These are phyloP conservation scores for Oncorhynchus clarkii DNA, from an alignment of 2,113 vertebrate genomes.

Conservation along the genomic window DNA sequence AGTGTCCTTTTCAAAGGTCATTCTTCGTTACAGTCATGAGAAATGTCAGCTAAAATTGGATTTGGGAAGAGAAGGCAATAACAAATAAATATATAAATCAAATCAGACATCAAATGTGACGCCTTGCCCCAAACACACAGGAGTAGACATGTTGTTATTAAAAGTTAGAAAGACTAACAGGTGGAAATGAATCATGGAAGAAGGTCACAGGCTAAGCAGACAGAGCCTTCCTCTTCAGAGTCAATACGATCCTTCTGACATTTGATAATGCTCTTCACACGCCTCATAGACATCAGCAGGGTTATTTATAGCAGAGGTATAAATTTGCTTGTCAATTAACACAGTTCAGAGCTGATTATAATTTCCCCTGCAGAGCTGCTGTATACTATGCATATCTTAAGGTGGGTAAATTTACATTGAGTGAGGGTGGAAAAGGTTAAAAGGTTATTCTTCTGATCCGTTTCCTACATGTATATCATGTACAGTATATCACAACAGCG, in stretches of 20 bases:
- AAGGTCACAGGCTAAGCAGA: not conserved
- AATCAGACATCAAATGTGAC: conserved; percentile 58
- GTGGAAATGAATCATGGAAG: not conserved
- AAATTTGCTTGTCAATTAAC: not conserved
- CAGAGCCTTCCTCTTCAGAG: not conserved
- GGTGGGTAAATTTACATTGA: no score
- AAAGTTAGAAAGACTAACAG: conserved; percentile 12
- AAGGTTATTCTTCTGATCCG: not conserved
- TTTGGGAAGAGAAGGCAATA: conserved; percentile 23
- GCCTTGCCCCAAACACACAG: not conserved
- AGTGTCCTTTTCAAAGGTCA: conserved; percentile 81
- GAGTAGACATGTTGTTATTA: conserved; percentile 10
- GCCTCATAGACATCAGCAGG: not conserved
- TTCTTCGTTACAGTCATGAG: conserved; percentile 78
- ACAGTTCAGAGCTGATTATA: not conserved
- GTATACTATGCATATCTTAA: not conserved
- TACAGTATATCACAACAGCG: not conserved
- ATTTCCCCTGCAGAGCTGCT: not conserved
- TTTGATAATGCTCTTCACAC: conserved; percentile 5
- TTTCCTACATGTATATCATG: not conserved
- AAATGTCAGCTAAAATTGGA: conserved; percentile 85
- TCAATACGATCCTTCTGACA: not conserved
- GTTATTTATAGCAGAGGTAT: not conserved
- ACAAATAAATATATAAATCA: conserved; percentile 32
- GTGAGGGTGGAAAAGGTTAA: not conserved